Percentiles rank a stretch among this genome's conserved stretches.
phyloP scores from a whole-genome alignment of 2,113 vertebrate species.

The Sinocyclocheilus anophthalmus region DNA sequence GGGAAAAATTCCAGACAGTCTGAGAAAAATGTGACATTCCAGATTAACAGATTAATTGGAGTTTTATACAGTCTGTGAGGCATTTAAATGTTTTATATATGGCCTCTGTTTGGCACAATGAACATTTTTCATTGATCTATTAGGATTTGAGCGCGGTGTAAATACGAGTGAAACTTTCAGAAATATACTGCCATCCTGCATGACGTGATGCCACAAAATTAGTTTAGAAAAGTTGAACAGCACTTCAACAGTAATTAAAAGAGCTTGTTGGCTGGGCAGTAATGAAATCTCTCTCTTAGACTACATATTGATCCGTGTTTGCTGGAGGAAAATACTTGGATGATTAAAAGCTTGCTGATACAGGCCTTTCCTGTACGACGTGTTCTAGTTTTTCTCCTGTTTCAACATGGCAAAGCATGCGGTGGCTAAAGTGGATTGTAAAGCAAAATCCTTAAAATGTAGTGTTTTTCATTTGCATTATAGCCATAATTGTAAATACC shows the following conservation, averaged over 20 bases:
- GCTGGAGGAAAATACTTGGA: conserved; percentile 36
- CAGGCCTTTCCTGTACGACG: conserved; percentile 9
- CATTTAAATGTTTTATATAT: not conserved
- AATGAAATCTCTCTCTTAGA: conserved; percentile 43
- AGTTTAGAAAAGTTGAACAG: conserved; percentile 39
- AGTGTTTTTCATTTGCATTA: conserved; percentile 2
- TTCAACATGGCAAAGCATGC: not conserved
- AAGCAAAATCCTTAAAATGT: conserved; percentile 9
- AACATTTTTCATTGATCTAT: not conserved
- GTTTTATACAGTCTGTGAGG: not conserved
- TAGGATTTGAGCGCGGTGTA: not conserved
- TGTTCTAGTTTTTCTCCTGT: not conserved
- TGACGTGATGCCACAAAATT: not conserved
- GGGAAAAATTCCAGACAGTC: not conserved
- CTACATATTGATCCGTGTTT: conserved; percentile 45
- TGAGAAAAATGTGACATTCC: not conserved
- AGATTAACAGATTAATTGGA: not conserved
- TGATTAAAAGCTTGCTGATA: conserved; percentile 52
- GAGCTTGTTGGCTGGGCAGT: conserved; percentile 37
- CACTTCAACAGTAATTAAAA: conserved; percentile 39
- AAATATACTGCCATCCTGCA: not conserved
- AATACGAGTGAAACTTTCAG: not conserved
- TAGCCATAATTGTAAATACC: not conserved
- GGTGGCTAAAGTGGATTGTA: conserved; percentile 16
- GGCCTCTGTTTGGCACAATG: not conserved